Evolutionary conservation across 2,797 vertebrate species (phyloP).

Genomic region (Luscinia luscinia): DNA sequence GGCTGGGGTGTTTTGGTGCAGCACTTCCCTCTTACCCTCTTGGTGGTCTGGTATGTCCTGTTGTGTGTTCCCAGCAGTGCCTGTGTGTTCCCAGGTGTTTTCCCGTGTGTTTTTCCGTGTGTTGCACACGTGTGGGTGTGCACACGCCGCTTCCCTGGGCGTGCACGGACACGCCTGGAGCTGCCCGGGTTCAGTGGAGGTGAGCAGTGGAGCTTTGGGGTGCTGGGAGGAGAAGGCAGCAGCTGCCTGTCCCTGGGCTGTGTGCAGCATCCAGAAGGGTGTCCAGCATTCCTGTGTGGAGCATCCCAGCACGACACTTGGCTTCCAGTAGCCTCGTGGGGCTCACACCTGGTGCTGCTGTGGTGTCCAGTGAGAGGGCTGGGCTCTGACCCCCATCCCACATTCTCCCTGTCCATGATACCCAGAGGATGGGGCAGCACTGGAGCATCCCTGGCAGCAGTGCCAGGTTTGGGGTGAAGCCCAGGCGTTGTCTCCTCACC

Average conservation of each 20-base stretch:
- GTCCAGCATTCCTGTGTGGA: fast-evolving
- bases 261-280: fast-evolving
- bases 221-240: neutral
- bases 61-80: fast-evolving
- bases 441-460: neutral
- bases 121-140: neutral
- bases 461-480: neutral
- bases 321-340: fast-evolving
- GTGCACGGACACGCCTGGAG: neutral
- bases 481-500: neutral
- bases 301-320: fast-evolving
- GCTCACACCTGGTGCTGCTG: neutral
- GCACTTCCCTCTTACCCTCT: neutral
- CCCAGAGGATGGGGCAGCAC: fast-evolving
- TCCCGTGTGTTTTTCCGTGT: neutral
- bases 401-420: fast-evolving
- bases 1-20: neutral
- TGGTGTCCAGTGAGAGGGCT: fast-evolving
- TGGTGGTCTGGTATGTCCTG: neutral
- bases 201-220: neutral
- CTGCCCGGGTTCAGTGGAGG: neutral
- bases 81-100: neutral
- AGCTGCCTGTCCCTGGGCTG: neutral
- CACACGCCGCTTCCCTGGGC: neutral
- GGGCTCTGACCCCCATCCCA: fast-evolving